Evolutionary conservation across 2,888 invertebrate genomes (phyloP).

Genomic region (Ophioninae sp.): DNA sequence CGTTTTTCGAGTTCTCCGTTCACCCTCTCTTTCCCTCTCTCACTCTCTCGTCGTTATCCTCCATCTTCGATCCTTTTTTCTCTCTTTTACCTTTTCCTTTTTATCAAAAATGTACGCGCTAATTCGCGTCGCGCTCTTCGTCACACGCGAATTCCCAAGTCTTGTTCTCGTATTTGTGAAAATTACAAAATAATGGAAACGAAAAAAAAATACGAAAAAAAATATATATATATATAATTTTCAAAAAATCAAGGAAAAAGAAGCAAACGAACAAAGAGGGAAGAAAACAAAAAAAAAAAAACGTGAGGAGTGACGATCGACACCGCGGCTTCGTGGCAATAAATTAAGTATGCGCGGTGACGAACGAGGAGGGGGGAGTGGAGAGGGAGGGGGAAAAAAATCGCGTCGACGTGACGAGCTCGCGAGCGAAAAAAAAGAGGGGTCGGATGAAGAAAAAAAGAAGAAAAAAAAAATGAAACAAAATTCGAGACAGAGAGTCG

Average conservation of each 20-base stretch:
- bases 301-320: slow-evolving; percentile 20
- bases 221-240: no score
- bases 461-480: slow-evolving; percentile 40
- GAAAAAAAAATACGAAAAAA: slow-evolving; percentile 13
- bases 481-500: slow-evolving; percentile 57
- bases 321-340: slow-evolving; percentile 57
- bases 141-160: slow-evolving; percentile 36
- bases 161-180: slow-evolving; percentile 44
- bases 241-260: neutral
- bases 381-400: slow-evolving; percentile 44
- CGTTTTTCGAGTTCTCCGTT: neutral
- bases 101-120: slow-evolving; percentile 44
- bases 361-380: slow-evolving; percentile 56
- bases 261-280: slow-evolving; percentile 9
- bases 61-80: slow-evolving; percentile 42
- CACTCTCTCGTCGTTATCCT: neutral
- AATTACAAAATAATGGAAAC: slow-evolving; percentile 13
- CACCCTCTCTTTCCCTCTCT: slow-evolving; percentile 14
- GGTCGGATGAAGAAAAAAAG: slow-evolving; percentile 11
- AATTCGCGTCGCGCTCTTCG: slow-evolving; percentile 28
- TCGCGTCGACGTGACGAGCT: slow-evolving; percentile 63
- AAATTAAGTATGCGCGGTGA: slow-evolving; percentile 67
- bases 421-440: slow-evolving; percentile 47
- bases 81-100: neutral
- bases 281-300: slow-evolving; percentile 32